A percentile compares a stretch with the other conserved stretches of the same genome.
phyloP scores from a whole-genome alignment of 2,113 vertebrate genomes.

The Cyanoderma ruficeps region DNA sequence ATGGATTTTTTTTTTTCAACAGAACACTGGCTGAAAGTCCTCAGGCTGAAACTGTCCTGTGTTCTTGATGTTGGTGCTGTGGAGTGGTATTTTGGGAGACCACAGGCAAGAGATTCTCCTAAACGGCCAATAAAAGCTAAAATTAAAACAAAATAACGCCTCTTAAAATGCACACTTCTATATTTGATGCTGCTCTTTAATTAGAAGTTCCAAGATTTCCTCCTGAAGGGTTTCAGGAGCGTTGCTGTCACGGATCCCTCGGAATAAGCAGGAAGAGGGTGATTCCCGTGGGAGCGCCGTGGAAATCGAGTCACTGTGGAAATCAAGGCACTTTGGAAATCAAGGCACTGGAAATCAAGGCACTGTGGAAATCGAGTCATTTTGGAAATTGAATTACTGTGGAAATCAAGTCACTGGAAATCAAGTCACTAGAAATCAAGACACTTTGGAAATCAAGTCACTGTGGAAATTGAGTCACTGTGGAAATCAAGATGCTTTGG shows the following conservation, averaged over 20 bases:
- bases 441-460: too few species aligned
- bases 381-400: fast-evolving
- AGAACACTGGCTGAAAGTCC: background rate
- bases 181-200: background rate
- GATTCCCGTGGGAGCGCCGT: background rate
- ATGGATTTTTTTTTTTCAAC: background rate
- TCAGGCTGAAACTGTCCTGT: background rate
- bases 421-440: background rate
- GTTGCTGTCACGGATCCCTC: background rate
- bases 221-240: background rate
- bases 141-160: background rate
- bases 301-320: background rate
- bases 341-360: fast-evolving
- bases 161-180: background rate
- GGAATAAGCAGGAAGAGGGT: background rate
- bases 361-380: background rate
- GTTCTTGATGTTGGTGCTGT: background rate
- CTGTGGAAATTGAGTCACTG: fast-evolving
- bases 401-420: too few species aligned
- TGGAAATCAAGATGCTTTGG: background rate
- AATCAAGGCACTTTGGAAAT: background rate
- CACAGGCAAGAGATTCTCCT: background rate
- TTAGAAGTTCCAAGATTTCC: background rate
- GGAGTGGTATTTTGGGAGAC: background rate
- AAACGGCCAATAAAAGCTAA: background rate